Evolutionary conservation across 2,797 vertebrate genomes (phyloP).

Genomic region (Alca torda): DNA sequence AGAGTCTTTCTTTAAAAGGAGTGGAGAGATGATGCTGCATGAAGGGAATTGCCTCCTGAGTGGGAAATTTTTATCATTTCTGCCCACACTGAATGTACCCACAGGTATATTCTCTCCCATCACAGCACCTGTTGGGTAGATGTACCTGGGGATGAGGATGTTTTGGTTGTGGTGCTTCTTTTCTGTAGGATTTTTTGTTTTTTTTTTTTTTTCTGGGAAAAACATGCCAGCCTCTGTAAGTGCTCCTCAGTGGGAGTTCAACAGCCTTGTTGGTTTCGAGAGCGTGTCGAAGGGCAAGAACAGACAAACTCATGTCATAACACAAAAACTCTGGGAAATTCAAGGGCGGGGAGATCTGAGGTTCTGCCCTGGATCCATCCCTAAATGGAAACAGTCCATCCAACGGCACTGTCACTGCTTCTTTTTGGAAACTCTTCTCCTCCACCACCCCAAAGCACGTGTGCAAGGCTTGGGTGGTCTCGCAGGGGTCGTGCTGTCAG

Average conservation of each 20-base stretch:
- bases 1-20: neutral
- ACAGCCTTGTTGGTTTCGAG: neutral
- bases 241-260: neutral
- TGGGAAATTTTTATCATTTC: neutral
- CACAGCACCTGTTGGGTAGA: neutral
- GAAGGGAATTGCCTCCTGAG: neutral
- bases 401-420: rapidly evolving
- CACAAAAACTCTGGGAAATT: neutral
- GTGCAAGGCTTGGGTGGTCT: neutral
- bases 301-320: neutral
- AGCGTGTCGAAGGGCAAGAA: neutral
- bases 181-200: neutral
- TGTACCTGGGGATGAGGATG: neutral
- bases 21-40: neutral
- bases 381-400: neutral
- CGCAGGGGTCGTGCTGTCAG: neutral
- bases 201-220: neutral
- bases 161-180: neutral
- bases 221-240: neutral
- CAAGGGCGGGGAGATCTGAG: neutral
- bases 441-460: rapidly evolving
- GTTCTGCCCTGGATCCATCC: neutral
- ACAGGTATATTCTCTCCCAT: neutral
- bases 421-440: neutral
- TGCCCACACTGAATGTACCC: neutral